phyloP scores from a whole-genome alignment of 2,113 vertebrate species.

The Salvelinus sp. region DNA sequence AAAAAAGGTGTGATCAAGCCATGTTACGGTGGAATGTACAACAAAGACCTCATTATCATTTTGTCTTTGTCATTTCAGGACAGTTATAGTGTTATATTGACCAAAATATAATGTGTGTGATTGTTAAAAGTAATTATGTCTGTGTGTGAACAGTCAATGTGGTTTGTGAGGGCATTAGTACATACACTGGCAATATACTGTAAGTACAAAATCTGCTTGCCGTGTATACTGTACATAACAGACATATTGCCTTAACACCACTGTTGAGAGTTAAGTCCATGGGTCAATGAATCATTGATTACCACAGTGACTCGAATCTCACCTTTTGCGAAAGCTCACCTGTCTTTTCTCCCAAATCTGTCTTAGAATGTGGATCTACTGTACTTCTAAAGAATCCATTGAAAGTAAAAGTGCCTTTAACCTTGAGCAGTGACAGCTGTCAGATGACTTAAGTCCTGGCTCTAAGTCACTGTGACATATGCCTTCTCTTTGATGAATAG shows the following conservation, averaged over 20 bases:
- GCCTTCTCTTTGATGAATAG: conserved; percentile 29
- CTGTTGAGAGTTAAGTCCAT: not conserved
- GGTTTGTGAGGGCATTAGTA: too few species aligned
- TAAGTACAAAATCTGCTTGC: too few species aligned
- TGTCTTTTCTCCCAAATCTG: not conserved
- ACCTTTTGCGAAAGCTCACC: not conserved
- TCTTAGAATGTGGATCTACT: not conserved
- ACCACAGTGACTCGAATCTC: too few species aligned
- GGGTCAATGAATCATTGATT: too few species aligned
- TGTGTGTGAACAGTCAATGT: conserved; percentile 7
- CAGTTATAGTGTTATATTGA: too few species aligned
- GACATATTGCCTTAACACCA: too few species aligned
- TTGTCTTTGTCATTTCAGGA: too few species aligned
- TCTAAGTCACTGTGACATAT: conserved; percentile 22
- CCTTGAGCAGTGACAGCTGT: conserved; percentile 27
- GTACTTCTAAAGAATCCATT: not conserved
- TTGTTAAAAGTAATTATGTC: not conserved
- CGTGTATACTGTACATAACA: too few species aligned
- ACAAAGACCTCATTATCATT: too few species aligned
- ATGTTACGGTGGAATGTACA: too few species aligned
- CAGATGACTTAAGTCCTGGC: conserved; percentile 13
- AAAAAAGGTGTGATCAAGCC: too few species aligned
- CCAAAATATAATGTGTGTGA: not conserved
- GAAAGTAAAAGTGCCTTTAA: conserved; percentile 22
- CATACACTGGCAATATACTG: too few species aligned